Percentiles rank a stretch among this genome's conserved stretches.
phyloP scores from a whole-genome alignment of 2,888 invertebrate genomes.

The Napeogenes sylphis region DNA sequence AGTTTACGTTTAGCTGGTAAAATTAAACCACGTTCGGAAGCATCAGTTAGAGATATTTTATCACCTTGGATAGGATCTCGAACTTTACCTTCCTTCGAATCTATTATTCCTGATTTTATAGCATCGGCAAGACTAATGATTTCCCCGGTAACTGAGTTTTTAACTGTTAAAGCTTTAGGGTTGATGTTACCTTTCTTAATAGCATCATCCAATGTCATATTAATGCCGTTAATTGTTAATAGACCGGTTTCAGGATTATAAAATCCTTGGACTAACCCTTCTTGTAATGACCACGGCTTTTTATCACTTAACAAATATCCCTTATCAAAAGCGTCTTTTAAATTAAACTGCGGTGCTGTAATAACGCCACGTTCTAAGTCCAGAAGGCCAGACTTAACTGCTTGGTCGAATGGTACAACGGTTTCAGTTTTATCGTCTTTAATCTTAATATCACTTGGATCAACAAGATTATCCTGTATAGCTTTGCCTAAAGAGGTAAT shows the following conservation, averaged over 20 bases:
- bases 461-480: conserved; percentile 83
- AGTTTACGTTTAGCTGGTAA: conserved; percentile 89
- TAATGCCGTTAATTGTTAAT: conserved; percentile 82
- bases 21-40: conserved; percentile 88
- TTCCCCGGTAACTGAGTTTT: conserved; percentile 87
- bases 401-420: conserved; percentile 82
- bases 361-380: conserved; percentile 84
- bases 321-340: conserved; percentile 88
- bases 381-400: conserved; percentile 82
- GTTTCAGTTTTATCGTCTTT: conserved; percentile 84
- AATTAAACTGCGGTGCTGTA: conserved; percentile 82
- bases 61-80: conserved; percentile 85
- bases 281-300: conserved; percentile 89
- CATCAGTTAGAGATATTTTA: conserved; percentile 88
- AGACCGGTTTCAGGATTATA: conserved; percentile 87
- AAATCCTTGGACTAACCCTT: conserved; percentile 87
- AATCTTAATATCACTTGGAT: conserved; percentile 83
- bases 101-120: conserved; percentile 85
- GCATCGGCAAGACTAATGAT: conserved; percentile 89
- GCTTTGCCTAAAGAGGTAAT: conserved; percentile 86
- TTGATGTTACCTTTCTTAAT: conserved; percentile 86
- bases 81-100: conserved; percentile 87
- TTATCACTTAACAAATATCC: conserved; percentile 88
- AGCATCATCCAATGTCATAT: conserved; percentile 84
- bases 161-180: conserved; percentile 85